Evolutionary conservation across 1,140 invertebrate genomes (phyloP).

Genomic region (silkworm (Bombyx mori)): DNA sequence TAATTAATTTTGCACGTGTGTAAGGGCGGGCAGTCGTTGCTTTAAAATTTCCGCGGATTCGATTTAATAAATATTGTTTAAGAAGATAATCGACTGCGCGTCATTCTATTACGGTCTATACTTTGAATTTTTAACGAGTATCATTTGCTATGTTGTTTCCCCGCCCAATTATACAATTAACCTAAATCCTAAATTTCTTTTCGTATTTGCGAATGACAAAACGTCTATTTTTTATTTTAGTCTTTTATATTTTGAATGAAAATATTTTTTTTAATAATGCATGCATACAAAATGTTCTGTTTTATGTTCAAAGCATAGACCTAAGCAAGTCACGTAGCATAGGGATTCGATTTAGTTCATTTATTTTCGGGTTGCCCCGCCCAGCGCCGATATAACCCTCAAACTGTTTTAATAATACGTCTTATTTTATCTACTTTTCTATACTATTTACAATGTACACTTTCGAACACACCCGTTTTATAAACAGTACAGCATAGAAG

Average conservation of each 20-base stretch:
- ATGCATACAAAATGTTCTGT: neutral
- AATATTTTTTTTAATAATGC: neutral
- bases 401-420: constrained; percentile 19
- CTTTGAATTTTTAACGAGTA: constrained; percentile 32
- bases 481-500: constrained; percentile 28
- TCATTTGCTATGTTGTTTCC: too few species aligned
- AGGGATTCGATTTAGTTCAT: constrained; percentile 38
- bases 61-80: constrained; percentile 12
- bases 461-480: constrained; percentile 39
- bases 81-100: constrained; percentile 46
- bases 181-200: too few species aligned
- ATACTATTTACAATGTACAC: constrained; percentile 51
- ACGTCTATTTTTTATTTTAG: constrained; percentile 1
- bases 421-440: constrained; percentile 34
- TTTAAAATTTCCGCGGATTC: constrained; percentile 7
- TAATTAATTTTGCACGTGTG: constrained; percentile 39
- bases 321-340: constrained; percentile 38
- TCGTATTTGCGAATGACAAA: too few species aligned
- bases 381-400: constrained; percentile 54
- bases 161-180: too few species aligned
- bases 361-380: constrained; percentile 59
- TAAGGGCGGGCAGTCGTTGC: constrained; percentile 13
- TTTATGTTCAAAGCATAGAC: constrained; percentile 54
- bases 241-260: constrained; percentile 6
- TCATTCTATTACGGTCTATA: constrained; percentile 49